These are phyloP conservation scores for Caenorhabditis japonica DNA, from an alignment of 2,888 invertebrate genomes.

Conservation along the genomic window DNA sequence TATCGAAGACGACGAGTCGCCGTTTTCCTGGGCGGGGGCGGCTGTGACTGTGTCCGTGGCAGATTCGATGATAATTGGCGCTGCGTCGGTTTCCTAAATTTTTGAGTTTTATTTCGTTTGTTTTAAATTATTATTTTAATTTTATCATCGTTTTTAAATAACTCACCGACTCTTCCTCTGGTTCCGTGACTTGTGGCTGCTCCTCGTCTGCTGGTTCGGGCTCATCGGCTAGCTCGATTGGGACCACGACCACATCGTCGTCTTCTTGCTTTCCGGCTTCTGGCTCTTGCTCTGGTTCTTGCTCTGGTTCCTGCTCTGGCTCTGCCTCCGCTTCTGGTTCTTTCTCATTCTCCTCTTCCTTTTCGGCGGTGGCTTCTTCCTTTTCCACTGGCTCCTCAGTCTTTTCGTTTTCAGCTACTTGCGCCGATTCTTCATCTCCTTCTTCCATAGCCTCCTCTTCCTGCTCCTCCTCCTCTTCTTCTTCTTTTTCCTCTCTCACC, in stretches of 20 bases:
- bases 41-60: too few relatives aligned
- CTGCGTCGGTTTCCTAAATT: neutral
- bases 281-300: too few relatives aligned
- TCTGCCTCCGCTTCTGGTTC: neutral
- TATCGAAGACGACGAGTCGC: too few relatives aligned
- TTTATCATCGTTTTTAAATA: neutral
- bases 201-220: neutral
- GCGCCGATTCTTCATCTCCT: neutral
- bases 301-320: neutral
- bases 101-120: neutral
- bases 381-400: neutral
- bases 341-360: conserved; percentile 4
- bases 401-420: neutral
- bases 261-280: too few relatives aligned
- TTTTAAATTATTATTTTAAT: neutral
- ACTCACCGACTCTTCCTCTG: too few relatives aligned
- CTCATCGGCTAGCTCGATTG: neutral
- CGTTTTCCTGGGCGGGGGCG: too few relatives aligned
- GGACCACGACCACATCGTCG: too few relatives aligned
- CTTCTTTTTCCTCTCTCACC: conserved; percentile 1
- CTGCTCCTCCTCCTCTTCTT: conserved; percentile 17
- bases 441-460: conserved; percentile 3
- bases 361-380: neutral
- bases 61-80: too few relatives aligned
- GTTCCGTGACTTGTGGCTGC: too few relatives aligned